A percentile compares a stretch with the other conserved stretches of the same genome.
phyloP scores from a whole-genome alignment of 2,797 vertebrate genomes.

The Micrastur ruficollis region DNA sequence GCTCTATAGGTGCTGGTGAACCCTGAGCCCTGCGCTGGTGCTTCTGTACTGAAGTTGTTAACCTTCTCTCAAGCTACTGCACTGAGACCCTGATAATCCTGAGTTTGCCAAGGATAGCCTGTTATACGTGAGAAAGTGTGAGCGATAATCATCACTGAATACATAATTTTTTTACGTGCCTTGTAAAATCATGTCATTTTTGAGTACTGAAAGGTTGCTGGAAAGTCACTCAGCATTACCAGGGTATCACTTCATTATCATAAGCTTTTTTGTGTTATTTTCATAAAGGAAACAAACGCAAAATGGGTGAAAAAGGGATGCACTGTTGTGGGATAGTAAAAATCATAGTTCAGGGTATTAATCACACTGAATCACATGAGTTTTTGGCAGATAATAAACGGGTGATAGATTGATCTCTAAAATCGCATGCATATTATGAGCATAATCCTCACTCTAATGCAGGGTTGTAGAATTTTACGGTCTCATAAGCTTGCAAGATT shows the following conservation, averaged over 20 bases:
- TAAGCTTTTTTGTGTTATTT: background rate
- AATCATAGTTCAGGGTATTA: slow-evolving; percentile 27
- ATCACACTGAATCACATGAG: slow-evolving; percentile 1
- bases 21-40: background rate
- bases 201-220: slow-evolving; percentile 22
- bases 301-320: background rate
- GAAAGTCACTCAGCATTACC: slow-evolving; percentile 16
- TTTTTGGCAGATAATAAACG: slow-evolving; percentile 64
- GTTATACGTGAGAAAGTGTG: background rate
- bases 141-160: background rate
- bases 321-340: slow-evolving; percentile 16
- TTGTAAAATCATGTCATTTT: slow-evolving; percentile 47
- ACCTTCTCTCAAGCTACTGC: background rate
- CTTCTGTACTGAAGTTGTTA: background rate
- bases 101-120: background rate
- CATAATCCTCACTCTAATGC: slow-evolving; percentile 49
- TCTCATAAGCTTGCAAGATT: slow-evolving; percentile 68
- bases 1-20: background rate
- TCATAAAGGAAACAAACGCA: background rate
- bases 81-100: background rate
- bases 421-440: slow-evolving; percentile 45
- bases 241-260: slow-evolving; percentile 2
- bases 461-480: slow-evolving; percentile 69
- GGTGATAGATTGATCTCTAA: slow-evolving; percentile 65
- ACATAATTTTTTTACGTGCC: slow-evolving; percentile 14